These are phyloP conservation scores for Spicauda simplicius DNA, from an alignment of 2,888 invertebrate species.

Conservation along the genomic window DNA sequence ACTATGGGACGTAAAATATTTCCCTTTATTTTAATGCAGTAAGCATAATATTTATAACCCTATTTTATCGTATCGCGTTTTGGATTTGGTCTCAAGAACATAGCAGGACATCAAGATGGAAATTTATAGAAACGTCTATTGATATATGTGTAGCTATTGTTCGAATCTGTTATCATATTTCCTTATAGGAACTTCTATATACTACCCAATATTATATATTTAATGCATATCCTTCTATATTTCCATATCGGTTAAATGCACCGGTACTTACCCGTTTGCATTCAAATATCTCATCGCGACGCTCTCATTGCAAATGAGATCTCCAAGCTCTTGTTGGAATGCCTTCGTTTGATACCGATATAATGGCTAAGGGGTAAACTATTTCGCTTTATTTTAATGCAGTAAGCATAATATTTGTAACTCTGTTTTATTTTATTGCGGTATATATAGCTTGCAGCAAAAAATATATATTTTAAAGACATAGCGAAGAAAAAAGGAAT, in stretches of 20 bases:
- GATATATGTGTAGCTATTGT: no score
- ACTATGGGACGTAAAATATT: not conserved
- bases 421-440: no score
- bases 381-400: not conserved
- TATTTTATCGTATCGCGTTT: no score
- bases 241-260: constrained; percentile 26
- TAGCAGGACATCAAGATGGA: no score
- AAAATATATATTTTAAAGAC: no score
- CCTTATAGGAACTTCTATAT: no score
- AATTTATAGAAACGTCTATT: no score
- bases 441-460: no score
- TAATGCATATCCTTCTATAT: constrained; percentile 12
- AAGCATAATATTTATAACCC: not conserved
- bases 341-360: constrained; percentile 21
- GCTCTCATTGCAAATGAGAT: constrained; percentile 72
- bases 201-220: not conserved
- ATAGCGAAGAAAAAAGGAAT: no score
- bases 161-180: no score
- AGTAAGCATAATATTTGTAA: not conserved
- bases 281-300: constrained; percentile 49
- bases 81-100: no score
- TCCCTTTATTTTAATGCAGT: not conserved
- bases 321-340: constrained; percentile 35
- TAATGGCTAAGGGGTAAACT: not conserved
- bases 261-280: constrained; percentile 17